Evolutionary conservation across 2,113 vertebrate genomes (phyloP), one percentile per base, ranked within the genome.

Genomic region (Neomonachus schauinslandi): DNA sequence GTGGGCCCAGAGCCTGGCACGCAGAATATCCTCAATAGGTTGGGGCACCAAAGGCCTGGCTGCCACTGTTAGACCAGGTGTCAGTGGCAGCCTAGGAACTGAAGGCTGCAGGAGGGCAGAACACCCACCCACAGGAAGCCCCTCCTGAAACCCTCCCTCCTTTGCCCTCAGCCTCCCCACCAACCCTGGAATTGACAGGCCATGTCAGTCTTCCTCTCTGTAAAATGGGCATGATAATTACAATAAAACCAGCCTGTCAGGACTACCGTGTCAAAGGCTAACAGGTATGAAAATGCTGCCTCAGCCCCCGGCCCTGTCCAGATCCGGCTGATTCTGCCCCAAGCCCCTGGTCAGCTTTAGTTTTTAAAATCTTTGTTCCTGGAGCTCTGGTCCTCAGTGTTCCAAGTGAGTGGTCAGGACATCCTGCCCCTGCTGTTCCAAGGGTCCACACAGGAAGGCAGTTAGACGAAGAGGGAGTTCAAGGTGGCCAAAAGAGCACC

Each of bases 311-410:
- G 79, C 42, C 55, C 53, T 33, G 11, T 33, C 80, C 81, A 84
- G 55, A 63, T 28, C n/a, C 0, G 42, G 49, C 69, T 49, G 46
- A 42, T 91, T 80, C 91, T 63, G 16, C 77, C 61, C 87, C 28
- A 21, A 59, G 71, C 16, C 31, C 42, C 72, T 5, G 12, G 63
- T 76, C 49, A 19, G 49, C 71, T 61, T 53, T 77, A 4, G 24
- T 76, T 80, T 67, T 72, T 57, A 80, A 46, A 74, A 26, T 61
- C 91, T 94, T 87, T 46, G 49, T 81, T 97, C 24, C 81, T 76
- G 36, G 63, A 85, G 83, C 51, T 89, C 57, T 80, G 72, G 89
- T 79, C 10, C 7, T 39, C 7, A 21, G 67, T 46, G 59, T 96
- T 83, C 87, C 51, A 84, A 16, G 24, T 4, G 28, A 89, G 57